A percentile compares a stretch with the other conserved stretches of the same genome.
phyloP scores from a whole-genome alignment of 2,113 vertebrate genomes.

The Eublepharis macularius region DNA sequence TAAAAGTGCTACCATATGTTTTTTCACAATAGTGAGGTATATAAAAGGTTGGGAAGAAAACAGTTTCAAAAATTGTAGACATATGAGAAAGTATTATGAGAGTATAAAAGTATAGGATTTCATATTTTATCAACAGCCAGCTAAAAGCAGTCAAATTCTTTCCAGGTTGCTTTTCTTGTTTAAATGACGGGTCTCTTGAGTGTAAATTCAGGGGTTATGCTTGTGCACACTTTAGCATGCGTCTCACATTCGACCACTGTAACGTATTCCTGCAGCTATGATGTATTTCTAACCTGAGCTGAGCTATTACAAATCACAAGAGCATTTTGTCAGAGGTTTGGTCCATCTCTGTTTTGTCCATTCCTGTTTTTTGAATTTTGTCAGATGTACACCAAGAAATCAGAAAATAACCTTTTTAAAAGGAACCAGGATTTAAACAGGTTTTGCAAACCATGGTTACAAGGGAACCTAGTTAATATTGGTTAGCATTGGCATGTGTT shows the following conservation, averaged over 20 bases:
- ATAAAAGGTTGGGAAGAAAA: not conserved
- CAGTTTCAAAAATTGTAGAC: not conserved
- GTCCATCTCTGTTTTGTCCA: not conserved
- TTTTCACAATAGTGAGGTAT: not conserved
- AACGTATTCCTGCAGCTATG: not conserved
- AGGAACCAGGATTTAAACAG: not conserved
- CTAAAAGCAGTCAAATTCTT: not conserved
- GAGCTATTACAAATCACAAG: not conserved
- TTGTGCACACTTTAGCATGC: not conserved
- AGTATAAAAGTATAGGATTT: not conserved
- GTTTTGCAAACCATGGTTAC: not conserved
- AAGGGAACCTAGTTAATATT: not conserved
- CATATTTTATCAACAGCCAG: not conserved
- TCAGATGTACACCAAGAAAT: not conserved
- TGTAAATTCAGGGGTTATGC: not conserved
- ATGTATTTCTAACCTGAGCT: not conserved
- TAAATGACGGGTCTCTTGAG: not conserved
- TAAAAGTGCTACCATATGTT: conserved; percentile 10
- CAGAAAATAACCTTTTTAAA: not conserved
- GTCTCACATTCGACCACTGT: not conserved
- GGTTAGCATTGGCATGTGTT: not conserved
- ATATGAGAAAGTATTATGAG: not conserved
- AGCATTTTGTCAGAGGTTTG: not conserved
- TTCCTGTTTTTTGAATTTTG: not conserved
- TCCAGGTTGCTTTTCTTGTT: not conserved